A percentile compares a stretch with the other conserved stretches of the same genome.
phyloP scores from a whole-genome alignment of 1,140 invertebrate species.

The Drepana arcuata region DNA sequence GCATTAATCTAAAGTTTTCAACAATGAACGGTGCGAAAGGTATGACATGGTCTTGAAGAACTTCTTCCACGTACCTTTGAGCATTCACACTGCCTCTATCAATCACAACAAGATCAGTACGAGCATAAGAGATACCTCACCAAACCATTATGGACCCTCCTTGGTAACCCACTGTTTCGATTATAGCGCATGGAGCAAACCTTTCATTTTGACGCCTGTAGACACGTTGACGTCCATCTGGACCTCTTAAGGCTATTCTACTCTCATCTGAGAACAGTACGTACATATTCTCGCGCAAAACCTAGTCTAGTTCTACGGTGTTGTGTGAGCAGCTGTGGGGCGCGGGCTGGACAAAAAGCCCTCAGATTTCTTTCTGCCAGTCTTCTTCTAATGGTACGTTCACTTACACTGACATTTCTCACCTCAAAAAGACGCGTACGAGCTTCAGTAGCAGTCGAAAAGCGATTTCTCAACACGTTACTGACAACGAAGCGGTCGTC shows the following conservation, averaged over 20 bases:
- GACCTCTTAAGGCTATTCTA: slow-evolving; percentile 9
- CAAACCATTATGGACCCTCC: slow-evolving; percentile 15
- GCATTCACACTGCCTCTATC: background rate
- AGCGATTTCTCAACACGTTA: slow-evolving; percentile 9
- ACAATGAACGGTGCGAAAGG: background rate
- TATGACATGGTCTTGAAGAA: background rate
- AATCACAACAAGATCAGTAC: background rate
- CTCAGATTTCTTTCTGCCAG: slow-evolving; percentile 2
- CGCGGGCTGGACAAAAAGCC: slow-evolving; percentile 1
- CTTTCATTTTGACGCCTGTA: slow-evolving; percentile 7
- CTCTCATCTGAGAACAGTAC: slow-evolving; percentile 6
- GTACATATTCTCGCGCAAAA: slow-evolving; percentile 1
- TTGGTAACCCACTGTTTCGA: slow-evolving; percentile 11
- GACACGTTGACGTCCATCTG: slow-evolving; percentile 8
- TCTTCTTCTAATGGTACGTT: slow-evolving; percentile 3
- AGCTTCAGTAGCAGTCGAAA: background rate
- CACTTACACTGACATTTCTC: slow-evolving; percentile 3
- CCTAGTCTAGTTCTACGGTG: slow-evolving; percentile 4
- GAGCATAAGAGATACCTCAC: slow-evolving; percentile 7
- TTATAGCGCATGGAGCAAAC: slow-evolving; percentile 8
- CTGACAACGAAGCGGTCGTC: slow-evolving; percentile 10
- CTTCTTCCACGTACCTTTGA: background rate
- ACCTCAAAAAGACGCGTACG: slow-evolving; percentile 2
- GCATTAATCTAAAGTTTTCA: background rate
- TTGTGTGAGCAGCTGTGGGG: background rate